Evolutionary conservation across 2,888 invertebrate genomes (phyloP), one percentile per base, ranked within the genome.

Genomic region (Chrysolina haemoptera): DNA sequence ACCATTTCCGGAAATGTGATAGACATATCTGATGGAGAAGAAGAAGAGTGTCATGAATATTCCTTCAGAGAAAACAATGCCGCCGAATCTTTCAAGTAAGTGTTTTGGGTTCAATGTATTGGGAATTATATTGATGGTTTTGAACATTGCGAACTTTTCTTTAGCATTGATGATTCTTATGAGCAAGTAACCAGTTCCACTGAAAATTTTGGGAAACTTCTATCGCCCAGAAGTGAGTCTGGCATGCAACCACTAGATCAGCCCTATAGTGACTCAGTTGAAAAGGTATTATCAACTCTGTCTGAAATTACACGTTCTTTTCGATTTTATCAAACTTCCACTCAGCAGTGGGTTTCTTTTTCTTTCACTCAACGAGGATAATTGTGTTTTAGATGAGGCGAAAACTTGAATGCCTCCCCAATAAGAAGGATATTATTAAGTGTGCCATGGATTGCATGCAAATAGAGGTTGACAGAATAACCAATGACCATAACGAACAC

Each of bases 361-460:
- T 35, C 4, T 35, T 35, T 35, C 35, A 6, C 35, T 35, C 35
- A 35, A 35, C 8, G 8, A 8, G 35, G 35, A 35, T 35, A 35
- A 35, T 35, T 35, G 6, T 35, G 68, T 83, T 83, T 48, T 75
- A 88, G 88, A 86, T 90, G 84, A 84, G 89, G 74, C 83, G 89
- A 53, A 88, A 88, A 82, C 81, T 90, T 73, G 89, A 90, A 80
- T 75, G 79, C 40, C 79, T 87, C 64, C 79, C 82, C 46, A 85
- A 86, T 74, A 86, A 85, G 75, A 84, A 85, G 62, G 85, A 85
- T 16, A 79, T 88, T 41, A 87, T 88, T 35, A 85, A 85, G 78
- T 80, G 84, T 64, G 87, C 88, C 69, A 84, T 90, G 82, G 89
- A 90, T 76, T 87, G 88, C 80, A 87, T 90, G 83, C 90, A 90